Percentiles rank a stretch among this genome's conserved stretches.
Conservation (phyloP, 2,888 invertebrate species). For the Campoplex nolae region DNA sequence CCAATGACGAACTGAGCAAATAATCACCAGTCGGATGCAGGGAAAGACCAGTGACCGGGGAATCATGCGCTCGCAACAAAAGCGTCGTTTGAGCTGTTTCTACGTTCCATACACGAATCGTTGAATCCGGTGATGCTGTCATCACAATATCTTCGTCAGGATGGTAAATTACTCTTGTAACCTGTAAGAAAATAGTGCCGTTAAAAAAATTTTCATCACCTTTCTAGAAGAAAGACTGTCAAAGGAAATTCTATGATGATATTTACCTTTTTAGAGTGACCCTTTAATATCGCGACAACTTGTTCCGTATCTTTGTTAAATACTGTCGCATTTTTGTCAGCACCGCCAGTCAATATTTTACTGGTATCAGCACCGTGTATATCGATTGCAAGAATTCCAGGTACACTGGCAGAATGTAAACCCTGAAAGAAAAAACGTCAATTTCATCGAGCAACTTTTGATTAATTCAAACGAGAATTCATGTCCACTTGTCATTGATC, state of each 20-base stretch:
- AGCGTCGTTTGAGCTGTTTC: conserved; percentile 93
- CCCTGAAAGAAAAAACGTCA: conserved; percentile 87
- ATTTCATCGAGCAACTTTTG: not conserved
- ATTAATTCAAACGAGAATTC: not conserved
- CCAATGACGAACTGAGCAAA: conserved; percentile 96
- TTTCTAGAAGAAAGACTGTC: too few species aligned
- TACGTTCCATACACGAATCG: conserved; percentile 98
- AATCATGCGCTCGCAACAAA: conserved; percentile 96
- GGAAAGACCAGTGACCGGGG: conserved; percentile 97
- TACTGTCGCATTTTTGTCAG: conserved; percentile 98
- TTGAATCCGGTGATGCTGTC: conserved; percentile 97
- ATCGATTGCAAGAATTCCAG: conserved; percentile 98
- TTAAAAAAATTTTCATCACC: not conserved
- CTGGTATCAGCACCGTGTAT: conserved; percentile 97
- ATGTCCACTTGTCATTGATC: too few species aligned
- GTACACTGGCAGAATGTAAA: conserved; percentile 98
- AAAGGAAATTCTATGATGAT: too few species aligned
- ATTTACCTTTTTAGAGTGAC: conserved; percentile 94
- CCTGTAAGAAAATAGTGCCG: conserved; percentile 79
- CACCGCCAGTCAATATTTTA: conserved; percentile 98
- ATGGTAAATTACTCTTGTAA: conserved; percentile 97
- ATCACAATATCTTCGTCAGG: conserved; percentile 97
- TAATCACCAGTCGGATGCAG: conserved; percentile 99
- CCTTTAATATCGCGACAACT: conserved; percentile 95
- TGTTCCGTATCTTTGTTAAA: conserved; percentile 99